These are phyloP conservation scores for Nothocercus nigrocapillus DNA, from an alignment of 2,113 vertebrate species.

Conservation along the genomic window DNA sequence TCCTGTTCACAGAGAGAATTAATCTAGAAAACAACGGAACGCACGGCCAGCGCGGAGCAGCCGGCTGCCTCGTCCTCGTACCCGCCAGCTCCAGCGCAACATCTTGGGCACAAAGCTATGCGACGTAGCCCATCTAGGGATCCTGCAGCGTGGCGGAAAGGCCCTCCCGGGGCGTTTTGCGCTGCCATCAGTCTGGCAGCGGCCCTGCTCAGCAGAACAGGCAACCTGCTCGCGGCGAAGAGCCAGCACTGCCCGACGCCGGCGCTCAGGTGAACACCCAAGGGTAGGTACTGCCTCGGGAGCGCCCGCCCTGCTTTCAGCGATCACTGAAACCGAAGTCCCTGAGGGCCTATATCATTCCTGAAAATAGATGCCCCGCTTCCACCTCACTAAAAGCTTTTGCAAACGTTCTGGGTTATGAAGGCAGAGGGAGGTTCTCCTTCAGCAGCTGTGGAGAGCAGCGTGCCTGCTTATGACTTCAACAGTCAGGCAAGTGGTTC, in stretches of 20 bases:
- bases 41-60: neutral
- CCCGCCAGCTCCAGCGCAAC: neutral
- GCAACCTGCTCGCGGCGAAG: no score
- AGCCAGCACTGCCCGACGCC: no score
- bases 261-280: neutral
- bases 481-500: neutral
- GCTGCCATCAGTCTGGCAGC: fast-evolving
- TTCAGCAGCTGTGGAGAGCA: neutral
- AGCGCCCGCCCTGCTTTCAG: neutral
- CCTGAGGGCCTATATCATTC: neutral
- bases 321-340: fast-evolving
- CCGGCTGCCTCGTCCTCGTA: neutral
- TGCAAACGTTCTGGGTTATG: neutral
- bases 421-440: neutral
- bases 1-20: neutral
- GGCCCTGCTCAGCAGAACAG: fast-evolving
- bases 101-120: neutral
- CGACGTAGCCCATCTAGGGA: neutral
- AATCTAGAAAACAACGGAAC: neutral
- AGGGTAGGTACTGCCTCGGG: neutral
- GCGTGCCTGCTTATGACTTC: neutral
- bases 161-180: neutral
- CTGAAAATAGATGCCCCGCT: neutral
- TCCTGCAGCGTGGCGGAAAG: neutral
- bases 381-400: neutral